A percentile compares a stretch with the other conserved stretches of the same genome.
Conservation (phyloP, 2,797 vertebrate genomes). For the Malurus splendens region DNA sequence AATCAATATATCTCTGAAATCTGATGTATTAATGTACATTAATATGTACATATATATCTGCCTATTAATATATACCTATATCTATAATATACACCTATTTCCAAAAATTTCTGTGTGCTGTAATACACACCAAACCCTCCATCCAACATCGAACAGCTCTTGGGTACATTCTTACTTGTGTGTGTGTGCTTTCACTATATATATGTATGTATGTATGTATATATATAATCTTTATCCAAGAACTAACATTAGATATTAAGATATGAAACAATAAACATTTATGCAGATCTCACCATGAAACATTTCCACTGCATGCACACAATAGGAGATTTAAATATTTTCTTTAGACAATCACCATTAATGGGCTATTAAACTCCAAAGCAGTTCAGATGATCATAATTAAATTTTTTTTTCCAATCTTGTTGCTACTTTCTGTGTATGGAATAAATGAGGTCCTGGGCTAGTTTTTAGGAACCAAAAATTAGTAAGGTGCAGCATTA, state of each 20-base stretch:
- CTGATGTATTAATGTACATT: background rate
- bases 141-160: background rate
- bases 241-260: background rate
- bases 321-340: background rate
- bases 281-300: background rate
- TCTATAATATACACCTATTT: background rate
- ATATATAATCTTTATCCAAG: background rate
- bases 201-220: background rate
- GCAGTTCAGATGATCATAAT: background rate
- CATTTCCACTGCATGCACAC: background rate
- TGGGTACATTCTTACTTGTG: background rate
- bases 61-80: background rate
- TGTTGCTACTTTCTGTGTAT: background rate
- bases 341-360: background rate
- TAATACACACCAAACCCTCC: background rate
- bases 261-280: background rate
- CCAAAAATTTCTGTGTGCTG: background rate
- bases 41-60: background rate
- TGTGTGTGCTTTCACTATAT: accelerated
- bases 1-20: background rate
- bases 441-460: background rate
- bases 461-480: background rate
- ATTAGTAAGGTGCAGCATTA: background rate
- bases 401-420: background rate
- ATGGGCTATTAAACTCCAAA: background rate